Evolutionary conservation across 2,888 invertebrate genomes (phyloP), one percentile per base, ranked within the genome.

Genomic region (Hetaerina titia): DNA sequence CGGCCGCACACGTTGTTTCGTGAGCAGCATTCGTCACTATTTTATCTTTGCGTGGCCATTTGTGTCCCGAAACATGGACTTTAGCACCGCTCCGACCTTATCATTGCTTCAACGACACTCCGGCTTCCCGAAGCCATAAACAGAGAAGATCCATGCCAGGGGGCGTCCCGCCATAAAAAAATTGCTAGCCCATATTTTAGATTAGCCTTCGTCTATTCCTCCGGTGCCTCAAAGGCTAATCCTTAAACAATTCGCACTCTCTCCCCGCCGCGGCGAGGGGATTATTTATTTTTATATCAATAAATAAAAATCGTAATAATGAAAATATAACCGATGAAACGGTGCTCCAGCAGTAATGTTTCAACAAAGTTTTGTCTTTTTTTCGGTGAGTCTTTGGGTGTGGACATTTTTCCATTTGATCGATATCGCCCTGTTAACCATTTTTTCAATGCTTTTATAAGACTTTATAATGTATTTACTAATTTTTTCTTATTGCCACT

Each of bases 1-100:
- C 81, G 31, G 31, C 81, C 81, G 13, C 81, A 81, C 81, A 81
- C 81, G 81, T 81, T 81, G 81, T 81, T 81, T 81, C 81, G 81
- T 81, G 81, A 81, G 81, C 81, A 5, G 31, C 81, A 81, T 81
- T 31, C 81, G 81, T 81, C 81, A 81, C 81, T 81, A 81, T 31
- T 31, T 81, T 81, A 81, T 81, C 81, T 15, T 25, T 31, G 81
- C 31, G 2, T 13, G 15, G 31, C 81, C 81, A 81, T 81, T 81
- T 81, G 31, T 81, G 31, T 81, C 13, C n/a, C 81, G 25, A 9
- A 11, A 31, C 81, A 9, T 15, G 31, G 22, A 31, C 25, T 11
- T 31, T 13, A 22, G 22, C 45, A 45, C 45, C 81, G 31, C 31
- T 11, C 25, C 81, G 5, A 81, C 25, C 81, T 25, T 81, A 81